Percentiles rank a stretch among this genome's conserved stretches.
phyloP scores from a whole-genome alignment of 92 coral and sea anemone genomes.

The Parazoanthus atlanticus region DNA sequence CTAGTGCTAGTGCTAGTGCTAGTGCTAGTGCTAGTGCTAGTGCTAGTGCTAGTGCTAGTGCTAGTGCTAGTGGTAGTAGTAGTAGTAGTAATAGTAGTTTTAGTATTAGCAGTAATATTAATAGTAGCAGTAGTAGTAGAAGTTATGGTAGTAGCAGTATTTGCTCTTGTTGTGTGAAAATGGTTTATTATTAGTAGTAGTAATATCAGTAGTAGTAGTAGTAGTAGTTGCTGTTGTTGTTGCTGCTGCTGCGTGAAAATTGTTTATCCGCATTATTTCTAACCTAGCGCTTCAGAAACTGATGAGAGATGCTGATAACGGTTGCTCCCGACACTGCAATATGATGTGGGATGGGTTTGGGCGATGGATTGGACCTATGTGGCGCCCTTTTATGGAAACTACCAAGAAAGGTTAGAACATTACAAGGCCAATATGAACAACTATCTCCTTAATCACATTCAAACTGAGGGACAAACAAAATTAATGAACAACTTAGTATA shows the following conservation, averaged over 20 bases:
- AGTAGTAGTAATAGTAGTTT: background rate
- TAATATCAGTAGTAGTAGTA: background rate
- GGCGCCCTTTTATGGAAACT: slow-evolving; percentile 70
- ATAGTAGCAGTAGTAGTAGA: background rate
- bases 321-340: slow-evolving; percentile 68
- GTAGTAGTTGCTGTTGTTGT: background rate
- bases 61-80: no score
- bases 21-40: no score
- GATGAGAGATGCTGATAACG: slow-evolving; percentile 78
- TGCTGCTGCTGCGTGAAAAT: background rate
- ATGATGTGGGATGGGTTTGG: slow-evolving; percentile 94
- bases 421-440: background rate
- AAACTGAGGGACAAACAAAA: no score
- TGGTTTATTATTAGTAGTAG: no score
- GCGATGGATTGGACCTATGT: slow-evolving; percentile 65
- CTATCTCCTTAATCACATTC: no score
- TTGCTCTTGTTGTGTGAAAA: no score
- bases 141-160: background rate
- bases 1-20: no score
- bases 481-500: no score
- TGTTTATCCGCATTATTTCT: background rate
- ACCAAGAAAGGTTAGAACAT: slow-evolving; percentile 44
- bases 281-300: slow-evolving; percentile 62
- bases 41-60: no score
- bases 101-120: background rate